A percentile compares a stretch with the other conserved stretches of the same genome.
Evolutionary conservation across 2,888 invertebrate species (phyloP).

Genomic region (Caenorhabditis sp.): DNA sequence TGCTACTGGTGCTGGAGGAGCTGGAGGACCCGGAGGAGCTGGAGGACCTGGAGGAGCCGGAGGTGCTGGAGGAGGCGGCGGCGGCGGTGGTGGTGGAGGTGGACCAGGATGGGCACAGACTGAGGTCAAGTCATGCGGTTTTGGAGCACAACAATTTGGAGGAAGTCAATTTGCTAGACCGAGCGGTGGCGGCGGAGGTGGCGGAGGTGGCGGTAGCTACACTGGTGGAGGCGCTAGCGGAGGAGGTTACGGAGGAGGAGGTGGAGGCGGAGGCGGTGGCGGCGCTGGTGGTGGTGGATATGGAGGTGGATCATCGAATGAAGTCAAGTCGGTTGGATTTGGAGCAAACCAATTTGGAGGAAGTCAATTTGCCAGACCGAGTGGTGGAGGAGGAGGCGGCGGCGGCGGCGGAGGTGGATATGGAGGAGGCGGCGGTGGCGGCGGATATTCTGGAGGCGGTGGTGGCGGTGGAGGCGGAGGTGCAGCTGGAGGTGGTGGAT

Average conservation of each 20-base stretch:
- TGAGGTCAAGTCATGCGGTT: conserved; percentile 10
- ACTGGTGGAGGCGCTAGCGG: neutral
- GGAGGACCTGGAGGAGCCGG: conserved; percentile 26
- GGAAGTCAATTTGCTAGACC: conserved; percentile 7
- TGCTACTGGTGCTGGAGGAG: conserved; percentile 3
- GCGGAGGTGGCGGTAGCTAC: neutral
- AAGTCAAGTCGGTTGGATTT: conserved; percentile 29
- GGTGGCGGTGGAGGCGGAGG: conserved; percentile 8
- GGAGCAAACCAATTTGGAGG: conserved; percentile 20
- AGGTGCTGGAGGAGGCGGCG: conserved; percentile 24
- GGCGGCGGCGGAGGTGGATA: neutral
- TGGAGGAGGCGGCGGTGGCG: neutral
- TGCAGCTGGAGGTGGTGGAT: neutral
- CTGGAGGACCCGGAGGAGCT: conserved; percentile 5
- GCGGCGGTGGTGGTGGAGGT: conserved; percentile 8
- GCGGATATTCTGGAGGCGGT: conserved; percentile 9
- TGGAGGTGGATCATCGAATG: conserved; percentile 5
- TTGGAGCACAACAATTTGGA: conserved; percentile 6
- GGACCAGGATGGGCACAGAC: neutral
- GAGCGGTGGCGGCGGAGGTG: conserved; percentile 11
- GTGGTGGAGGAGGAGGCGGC: conserved; percentile 9
- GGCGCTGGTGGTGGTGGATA: conserved; percentile 1
- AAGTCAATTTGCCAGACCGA: conserved; percentile 14
- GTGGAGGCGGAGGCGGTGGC: conserved; percentile 6
- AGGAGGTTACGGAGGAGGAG: neutral